Evolutionary conservation across 2,888 invertebrate species (phyloP).

Genomic region (Diarsia dahlii): DNA sequence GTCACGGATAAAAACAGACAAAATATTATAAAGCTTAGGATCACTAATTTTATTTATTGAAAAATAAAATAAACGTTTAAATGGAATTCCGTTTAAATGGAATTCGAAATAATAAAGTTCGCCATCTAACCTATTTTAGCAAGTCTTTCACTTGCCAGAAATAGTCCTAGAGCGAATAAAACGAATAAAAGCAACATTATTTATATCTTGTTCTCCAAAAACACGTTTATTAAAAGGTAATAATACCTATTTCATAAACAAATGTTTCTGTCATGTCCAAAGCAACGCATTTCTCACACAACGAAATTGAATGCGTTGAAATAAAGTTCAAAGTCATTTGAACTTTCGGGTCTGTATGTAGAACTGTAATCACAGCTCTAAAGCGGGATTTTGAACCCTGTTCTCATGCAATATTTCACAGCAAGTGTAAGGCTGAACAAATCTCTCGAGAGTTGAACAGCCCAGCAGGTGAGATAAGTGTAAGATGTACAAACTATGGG

Average conservation of each 20-base stretch:
- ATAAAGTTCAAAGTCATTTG: neutral
- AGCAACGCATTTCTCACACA: neutral
- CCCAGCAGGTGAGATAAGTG: slow-evolving; percentile 62
- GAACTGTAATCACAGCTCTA: slow-evolving; percentile 56
- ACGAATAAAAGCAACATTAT: neutral
- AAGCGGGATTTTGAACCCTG: slow-evolving; percentile 55
- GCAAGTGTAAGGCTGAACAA: slow-evolving; percentile 54
- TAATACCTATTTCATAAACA: neutral
- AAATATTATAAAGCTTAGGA: no score
- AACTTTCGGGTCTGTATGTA: slow-evolving; percentile 32
- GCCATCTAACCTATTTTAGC: neutral
- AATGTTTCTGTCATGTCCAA: neutral
- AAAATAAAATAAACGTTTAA: neutral
- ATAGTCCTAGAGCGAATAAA: neutral
- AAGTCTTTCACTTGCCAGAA: neutral
- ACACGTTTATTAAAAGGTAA: neutral
- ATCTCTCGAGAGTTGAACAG: slow-evolving; percentile 62
- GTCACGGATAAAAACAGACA: no score
- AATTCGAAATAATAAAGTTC: neutral
- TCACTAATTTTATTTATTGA: no score
- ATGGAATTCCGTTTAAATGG: neutral
- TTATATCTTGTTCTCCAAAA: neutral
- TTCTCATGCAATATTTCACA: slow-evolving; percentile 62
- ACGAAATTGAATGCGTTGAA: neutral
- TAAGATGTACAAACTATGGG: slow-evolving; percentile 51